phyloP scores from a whole-genome alignment of 2,888 invertebrate species.

The Hydropsyche betteni region DNA sequence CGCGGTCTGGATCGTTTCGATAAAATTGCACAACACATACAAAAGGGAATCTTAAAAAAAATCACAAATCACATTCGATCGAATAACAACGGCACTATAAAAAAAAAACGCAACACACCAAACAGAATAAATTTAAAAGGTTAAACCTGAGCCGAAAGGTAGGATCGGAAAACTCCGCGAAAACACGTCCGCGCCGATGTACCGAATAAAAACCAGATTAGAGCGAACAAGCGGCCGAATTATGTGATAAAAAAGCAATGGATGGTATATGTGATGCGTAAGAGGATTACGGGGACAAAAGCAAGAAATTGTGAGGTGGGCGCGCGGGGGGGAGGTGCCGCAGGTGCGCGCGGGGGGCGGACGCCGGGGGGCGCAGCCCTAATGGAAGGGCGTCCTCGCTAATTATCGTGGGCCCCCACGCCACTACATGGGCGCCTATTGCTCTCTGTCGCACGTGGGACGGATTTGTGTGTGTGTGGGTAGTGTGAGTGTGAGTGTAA shows the following conservation, averaged over 20 bases:
- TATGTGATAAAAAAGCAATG: neutral
- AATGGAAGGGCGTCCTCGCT: slow-evolving; percentile 29
- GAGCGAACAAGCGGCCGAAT: neutral
- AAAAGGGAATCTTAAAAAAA: too few species aligned
- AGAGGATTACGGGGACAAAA: slow-evolving; percentile 29
- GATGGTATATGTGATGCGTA: slow-evolving; percentile 9
- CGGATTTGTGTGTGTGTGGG: too few species aligned
- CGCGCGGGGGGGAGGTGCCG: neutral
- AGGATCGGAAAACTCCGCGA: too few species aligned
- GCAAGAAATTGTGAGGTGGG: slow-evolving; percentile 30
- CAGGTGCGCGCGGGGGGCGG: slow-evolving; percentile 8
- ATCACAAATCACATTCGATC: too few species aligned
- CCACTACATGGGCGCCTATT: neutral
- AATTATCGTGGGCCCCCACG: slow-evolving; percentile 15
- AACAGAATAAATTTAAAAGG: too few species aligned
- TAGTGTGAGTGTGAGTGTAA: too few species aligned
- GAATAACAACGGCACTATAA: too few species aligned
- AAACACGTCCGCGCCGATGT: neutral
- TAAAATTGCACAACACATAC: too few species aligned
- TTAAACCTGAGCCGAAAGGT: too few species aligned
- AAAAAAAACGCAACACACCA: too few species aligned
- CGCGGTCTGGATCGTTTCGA: too few species aligned
- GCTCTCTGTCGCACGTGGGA: too few species aligned
- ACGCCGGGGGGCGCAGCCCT: neutral
- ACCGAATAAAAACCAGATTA: slow-evolving; percentile 1